These are phyloP conservation scores for Pterocles orientalis DNA, from an alignment of 2,113 vertebrate genomes.

Conservation along the genomic window DNA sequence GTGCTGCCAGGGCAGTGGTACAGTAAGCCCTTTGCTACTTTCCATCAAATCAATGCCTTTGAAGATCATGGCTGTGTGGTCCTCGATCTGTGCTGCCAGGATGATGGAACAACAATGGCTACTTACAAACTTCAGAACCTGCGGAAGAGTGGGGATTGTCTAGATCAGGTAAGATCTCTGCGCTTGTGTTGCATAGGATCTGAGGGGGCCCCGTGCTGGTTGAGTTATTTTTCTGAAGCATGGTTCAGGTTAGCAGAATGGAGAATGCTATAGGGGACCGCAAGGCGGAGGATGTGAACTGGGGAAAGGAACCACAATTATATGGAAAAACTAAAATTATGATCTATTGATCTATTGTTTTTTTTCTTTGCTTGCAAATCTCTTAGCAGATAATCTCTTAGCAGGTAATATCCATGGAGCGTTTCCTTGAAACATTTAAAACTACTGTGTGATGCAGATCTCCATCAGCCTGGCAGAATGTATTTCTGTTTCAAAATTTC, in stretches of 20 bases:
- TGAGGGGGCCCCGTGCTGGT: not conserved
- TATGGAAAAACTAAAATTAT: not conserved
- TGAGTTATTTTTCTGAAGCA: not conserved
- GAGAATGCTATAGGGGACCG: not conserved
- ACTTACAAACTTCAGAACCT: conserved; percentile 85
- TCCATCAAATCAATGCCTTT: conserved; percentile 93
- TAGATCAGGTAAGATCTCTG: conserved; percentile 81
- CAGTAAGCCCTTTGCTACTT: conserved; percentile 76
- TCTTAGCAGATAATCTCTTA: not conserved
- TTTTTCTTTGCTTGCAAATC: not conserved
- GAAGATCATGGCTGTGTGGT: conserved; percentile 86
- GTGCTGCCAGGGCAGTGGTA: conserved; percentile 76
- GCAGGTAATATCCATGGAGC: not conserved
- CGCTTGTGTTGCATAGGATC: not conserved
- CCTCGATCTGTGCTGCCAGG: conserved; percentile 86
- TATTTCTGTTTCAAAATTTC: not conserved
- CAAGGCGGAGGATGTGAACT: not conserved
- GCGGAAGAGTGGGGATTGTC: conserved; percentile 80
- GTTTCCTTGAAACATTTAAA: not conserved
- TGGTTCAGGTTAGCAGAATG: not conserved
- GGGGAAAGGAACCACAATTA: rapidly evolving
- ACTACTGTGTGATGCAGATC: not conserved
- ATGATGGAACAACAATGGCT: conserved; percentile 78
- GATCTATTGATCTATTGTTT: not conserved
- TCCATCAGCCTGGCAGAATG: not conserved